Evolutionary conservation across 2,888 invertebrate genomes (phyloP), one percentile per base, ranked within the genome.

Genomic region (Pammene aurita): DNA sequence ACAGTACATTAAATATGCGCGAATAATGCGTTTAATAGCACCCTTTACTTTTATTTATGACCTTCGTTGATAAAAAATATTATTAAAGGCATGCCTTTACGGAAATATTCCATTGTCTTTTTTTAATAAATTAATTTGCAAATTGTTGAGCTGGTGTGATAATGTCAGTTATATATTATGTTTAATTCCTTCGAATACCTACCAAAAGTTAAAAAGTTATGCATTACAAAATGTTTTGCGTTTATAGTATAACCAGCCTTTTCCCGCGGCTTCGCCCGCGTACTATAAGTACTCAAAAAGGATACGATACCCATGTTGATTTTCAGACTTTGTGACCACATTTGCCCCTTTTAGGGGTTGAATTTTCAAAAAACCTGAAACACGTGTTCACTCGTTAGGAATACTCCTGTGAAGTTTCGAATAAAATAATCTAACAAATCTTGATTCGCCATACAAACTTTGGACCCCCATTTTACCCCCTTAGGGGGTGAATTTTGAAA

Each of bases 11-110:
- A 90, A 92, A 90, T 87, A 90, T 90, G 86, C 88, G 88, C 83
- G 87, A 89, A 89, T 90, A 90, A 90, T 90, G 88, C 89, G 88
- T 89, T 91, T 92, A 91, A 92, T 90, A 88, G 90, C 89, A 88
- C 90, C 91, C 88, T 90, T 91, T 88, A 90, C 87, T 82, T 85
- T 88, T 89, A 91, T 91, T 91, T 90, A 92, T 81, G 88, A 84
- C 84, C 85, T 81, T 74, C 82, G 78, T 80, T 81, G 80, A 82
- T 87, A 81, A 89, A 90, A 90, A 89, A 89, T 84, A 89, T 84
- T 87, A 90, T 87, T 87, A 89, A 90, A 86, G 86, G 79, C 85
- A 83, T 83, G 84, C 90, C 82, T 80, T 82, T 72, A 78, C 80
- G 78, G 80, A 84, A 81, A 83, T 81, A 79, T 80, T 79, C 84